Base-by-base conservation (phyloP, 64 coral and sea anemone species). In the Dendronephthya gigantea region DNA sequence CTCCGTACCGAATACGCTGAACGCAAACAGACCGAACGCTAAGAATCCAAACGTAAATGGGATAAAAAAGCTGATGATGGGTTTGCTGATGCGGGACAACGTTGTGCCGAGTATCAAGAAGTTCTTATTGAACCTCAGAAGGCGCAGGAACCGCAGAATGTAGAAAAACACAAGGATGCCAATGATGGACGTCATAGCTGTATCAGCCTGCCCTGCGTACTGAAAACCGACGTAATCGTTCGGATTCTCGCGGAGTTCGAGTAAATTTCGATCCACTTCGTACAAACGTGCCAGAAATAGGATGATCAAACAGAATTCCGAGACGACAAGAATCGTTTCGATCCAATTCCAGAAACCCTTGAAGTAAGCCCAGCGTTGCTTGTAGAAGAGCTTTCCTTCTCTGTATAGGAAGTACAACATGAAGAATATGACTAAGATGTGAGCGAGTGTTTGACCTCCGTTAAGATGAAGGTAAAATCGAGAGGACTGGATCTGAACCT, bases 341-440 rank as follows among this genome's bases (percentile, higher is more conserved):
- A 97, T 89, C 92, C 94, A 97, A 62, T 97, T 97, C 84, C 92
- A 97, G 82, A 97, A 97, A 0, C 94, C 94, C 17, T 88, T 81
- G 50, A 97, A 97, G 82, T 97, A 97, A 15, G 40, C 52, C 32
- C 70, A 89, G 4, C 85, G 27, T 51, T 90, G 66, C 35, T 93
- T 97, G 56, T 89, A 87, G 39, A 97, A 87, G 0, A 35, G 11
- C 70, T 93, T 97, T 27, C 88, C 81, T 88, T 97, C 94, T 34
- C 94, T 91, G 23, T 93, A 97, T 35, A 93, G 81, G 48, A 97
- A 97, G 50, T 97, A 93, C 9, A 93, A 32, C 68, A 97, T 91
- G 41, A 97, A 45, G 41, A 93, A 7, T 93, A 66, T 31, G 30
- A 34, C 35, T 33, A 45, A 45, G 41, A 22, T 30, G 29, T 66